A percentile compares a stretch with the other conserved stretches of the same genome.
These are phyloP conservation scores for Sciurus niger DNA, from an alignment of 2,113 vertebrate genomes.

Conservation along the genomic window DNA sequence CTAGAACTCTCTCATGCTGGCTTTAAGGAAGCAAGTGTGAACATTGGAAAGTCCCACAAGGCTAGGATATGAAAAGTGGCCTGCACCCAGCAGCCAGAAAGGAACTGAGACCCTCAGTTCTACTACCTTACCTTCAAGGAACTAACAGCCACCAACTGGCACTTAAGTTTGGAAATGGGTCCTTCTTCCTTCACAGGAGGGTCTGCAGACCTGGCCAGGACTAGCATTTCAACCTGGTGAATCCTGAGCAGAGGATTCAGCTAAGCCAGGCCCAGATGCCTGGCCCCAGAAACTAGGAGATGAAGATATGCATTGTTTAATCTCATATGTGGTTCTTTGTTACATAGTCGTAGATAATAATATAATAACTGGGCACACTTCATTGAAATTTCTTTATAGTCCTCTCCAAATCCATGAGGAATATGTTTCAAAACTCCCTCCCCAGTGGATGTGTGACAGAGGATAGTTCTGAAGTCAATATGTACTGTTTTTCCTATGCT, in stretches of 20 bases:
- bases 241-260: not conserved
- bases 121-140: not conserved
- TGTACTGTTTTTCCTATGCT: not conserved
- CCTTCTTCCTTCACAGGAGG: not conserved
- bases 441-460: not conserved
- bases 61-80: not conserved
- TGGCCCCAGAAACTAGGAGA: not conserved
- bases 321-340: not conserved
- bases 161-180: not conserved
- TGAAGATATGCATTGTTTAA: not conserved
- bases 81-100: not conserved
- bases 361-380: not conserved
- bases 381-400: not conserved
- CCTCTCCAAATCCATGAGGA: not conserved
- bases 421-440: not conserved
- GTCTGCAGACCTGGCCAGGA: not conserved
- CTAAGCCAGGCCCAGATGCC: not conserved
- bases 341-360: not conserved
- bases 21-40: not conserved
- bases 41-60: not conserved
- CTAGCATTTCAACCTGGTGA: not conserved
- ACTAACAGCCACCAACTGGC: not conserved
- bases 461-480: not conserved
- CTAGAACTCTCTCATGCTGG: not conserved
- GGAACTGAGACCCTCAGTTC: not conserved